Evolutionary conservation across 2,797 vertebrate species (phyloP).

Genomic region (Ctenochaetus hawaiiensis): DNA sequence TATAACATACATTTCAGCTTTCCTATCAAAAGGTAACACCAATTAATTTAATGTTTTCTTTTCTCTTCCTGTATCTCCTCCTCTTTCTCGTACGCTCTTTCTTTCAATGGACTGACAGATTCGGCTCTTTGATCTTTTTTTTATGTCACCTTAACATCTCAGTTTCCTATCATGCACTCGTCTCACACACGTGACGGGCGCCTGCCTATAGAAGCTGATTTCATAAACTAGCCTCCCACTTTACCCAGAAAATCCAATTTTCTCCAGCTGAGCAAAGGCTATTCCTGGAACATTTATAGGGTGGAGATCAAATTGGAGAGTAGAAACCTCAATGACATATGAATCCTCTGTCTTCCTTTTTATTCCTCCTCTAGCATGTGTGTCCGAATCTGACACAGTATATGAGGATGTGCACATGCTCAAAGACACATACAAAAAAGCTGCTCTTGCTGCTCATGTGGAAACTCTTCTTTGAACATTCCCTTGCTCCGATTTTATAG

Average conservation of each 20-base stretch:
- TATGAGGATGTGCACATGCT: background rate
- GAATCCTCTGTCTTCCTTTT: conserved; percentile 39
- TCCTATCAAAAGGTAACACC: conserved; percentile 1
- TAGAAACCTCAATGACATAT: conserved; percentile 64
- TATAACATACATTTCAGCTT: background rate
- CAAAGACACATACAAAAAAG: background rate
- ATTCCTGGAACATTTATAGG: conserved; percentile 78
- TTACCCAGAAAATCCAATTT: conserved; percentile 83
- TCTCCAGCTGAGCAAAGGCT: conserved; percentile 74
- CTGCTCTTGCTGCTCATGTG: background rate
- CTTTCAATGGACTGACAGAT: conserved; percentile 28
- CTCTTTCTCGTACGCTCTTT: background rate
- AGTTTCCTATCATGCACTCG: conserved; percentile 14
- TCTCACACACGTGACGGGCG: conserved; percentile 38
- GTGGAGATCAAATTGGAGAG: conserved; percentile 73
- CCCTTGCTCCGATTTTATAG: background rate
- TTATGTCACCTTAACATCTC: conserved; percentile 34
- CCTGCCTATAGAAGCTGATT: conserved; percentile 59
- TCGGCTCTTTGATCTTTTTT: conserved; percentile 30
- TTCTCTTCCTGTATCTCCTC: background rate
- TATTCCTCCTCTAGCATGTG: conserved; percentile 14
- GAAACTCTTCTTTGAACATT: conserved; percentile 7
- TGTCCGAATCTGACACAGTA: conserved; percentile 11
- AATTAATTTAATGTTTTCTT: conserved; percentile 1
- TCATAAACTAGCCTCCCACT: conserved; percentile 79